Conservation (phyloP, 2,797 vertebrate species). For the Nyctibius grandis region DNA sequence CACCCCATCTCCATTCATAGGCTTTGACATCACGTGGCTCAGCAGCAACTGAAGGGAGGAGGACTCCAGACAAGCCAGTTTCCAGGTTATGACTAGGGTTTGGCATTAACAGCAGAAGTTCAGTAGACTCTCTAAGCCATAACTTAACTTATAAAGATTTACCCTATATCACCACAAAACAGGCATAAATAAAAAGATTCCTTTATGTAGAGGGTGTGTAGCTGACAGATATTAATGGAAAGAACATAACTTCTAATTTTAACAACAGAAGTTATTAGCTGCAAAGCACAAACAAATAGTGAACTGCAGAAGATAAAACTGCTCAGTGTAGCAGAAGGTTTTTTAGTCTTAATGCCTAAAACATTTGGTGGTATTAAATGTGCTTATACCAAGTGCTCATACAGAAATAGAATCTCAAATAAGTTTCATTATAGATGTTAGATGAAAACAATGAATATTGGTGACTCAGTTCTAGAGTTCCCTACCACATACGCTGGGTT, state of each 20-base stretch:
- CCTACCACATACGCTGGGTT: neutral
- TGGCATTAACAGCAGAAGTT: neutral
- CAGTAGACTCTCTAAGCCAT: neutral
- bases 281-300: conserved; percentile 20
- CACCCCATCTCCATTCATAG: neutral
- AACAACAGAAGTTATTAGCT: neutral
- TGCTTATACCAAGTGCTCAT: neutral
- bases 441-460: neutral
- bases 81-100: neutral
- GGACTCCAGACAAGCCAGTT: neutral
- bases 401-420: conserved; percentile 8
- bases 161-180: neutral
- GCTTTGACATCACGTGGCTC: neutral
- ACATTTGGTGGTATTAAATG: neutral
- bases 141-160: neutral
- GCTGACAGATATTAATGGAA: neutral
- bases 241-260: conserved; percentile 23
- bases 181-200: neutral
- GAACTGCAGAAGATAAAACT: neutral
- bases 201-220: neutral
- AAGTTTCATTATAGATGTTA: conserved; percentile 36
- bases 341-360: neutral
- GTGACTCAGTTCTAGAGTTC: conserved; percentile 3
- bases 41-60: neutral
- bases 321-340: neutral